Evolutionary conservation across 2,797 vertebrate species (phyloP).

Genomic region (Macropodus opercularis): DNA sequence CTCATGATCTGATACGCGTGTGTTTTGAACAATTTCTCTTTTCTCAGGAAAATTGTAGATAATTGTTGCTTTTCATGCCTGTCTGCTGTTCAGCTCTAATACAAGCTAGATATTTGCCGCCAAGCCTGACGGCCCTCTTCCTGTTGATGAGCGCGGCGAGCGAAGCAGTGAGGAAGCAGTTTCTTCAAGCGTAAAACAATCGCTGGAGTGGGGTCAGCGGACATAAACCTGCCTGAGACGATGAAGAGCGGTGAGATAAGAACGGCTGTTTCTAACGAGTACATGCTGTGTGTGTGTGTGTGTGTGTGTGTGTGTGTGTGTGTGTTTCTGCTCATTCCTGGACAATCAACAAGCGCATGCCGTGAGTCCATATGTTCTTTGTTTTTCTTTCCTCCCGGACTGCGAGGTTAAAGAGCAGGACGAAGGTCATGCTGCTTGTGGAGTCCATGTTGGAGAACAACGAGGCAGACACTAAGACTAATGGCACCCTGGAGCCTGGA

Average conservation of each 20-base stretch:
- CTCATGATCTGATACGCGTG: background rate
- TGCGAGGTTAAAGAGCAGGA: slow-evolving; percentile 12
- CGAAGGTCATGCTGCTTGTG: background rate
- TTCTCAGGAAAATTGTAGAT: no score
- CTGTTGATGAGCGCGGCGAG: background rate
- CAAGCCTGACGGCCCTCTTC: background rate
- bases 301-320: no score
- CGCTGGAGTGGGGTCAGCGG: no score
- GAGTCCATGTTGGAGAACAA: background rate
- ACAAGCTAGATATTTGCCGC: slow-evolving; percentile 9
- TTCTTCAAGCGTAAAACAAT: no score
- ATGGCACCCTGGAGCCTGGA: slow-evolving; percentile 1
- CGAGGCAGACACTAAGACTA: slow-evolving; percentile 3
- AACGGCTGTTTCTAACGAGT: background rate
- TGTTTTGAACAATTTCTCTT: no score
- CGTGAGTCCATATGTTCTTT: no score
- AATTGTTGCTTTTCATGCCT: slow-evolving; percentile 3
- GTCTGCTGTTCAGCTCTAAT: slow-evolving; percentile 1
- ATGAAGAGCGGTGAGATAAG: background rate
- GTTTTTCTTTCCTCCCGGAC: background rate
- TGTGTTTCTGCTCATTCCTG: no score
- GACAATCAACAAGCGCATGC: background rate
- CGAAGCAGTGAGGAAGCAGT: no score
- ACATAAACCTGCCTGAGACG: no score
- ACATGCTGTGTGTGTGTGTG: background rate